phyloP scores from a whole-genome alignment of 2,113 vertebrate genomes.

The Pomatorhinus ruficollis region DNA sequence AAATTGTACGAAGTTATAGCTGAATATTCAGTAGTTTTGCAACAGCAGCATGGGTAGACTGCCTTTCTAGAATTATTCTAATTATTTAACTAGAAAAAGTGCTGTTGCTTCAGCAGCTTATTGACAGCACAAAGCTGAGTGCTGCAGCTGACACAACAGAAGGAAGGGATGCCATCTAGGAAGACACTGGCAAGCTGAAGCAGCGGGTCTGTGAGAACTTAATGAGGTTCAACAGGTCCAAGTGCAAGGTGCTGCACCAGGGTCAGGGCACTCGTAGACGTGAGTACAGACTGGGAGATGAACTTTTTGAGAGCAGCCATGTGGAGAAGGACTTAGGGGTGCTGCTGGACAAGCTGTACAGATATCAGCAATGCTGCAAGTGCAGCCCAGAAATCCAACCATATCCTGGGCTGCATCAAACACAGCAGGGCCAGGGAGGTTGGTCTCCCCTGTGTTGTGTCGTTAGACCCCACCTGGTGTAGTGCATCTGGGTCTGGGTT shows the following conservation, averaged over 20 bases:
- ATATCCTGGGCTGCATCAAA: not conserved
- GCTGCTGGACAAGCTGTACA: not conserved
- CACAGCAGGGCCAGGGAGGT: not conserved
- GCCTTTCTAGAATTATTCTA: not conserved
- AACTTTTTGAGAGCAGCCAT: not conserved
- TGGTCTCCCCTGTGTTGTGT: not conserved
- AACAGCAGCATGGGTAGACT: not conserved
- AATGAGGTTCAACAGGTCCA: not conserved
- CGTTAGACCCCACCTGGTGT: not conserved
- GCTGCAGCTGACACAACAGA: not conserved
- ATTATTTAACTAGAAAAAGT: not conserved
- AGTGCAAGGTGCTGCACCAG: not conserved
- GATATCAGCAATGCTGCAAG: not conserved
- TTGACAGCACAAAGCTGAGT: not conserved
- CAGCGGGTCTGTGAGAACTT: not conserved
- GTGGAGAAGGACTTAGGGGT: not conserved
- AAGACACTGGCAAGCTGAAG: not conserved
- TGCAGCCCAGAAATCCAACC: not conserved
- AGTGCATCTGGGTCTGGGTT: accelerated
- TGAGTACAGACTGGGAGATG: not conserved
- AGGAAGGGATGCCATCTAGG: not conserved
- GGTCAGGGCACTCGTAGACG: not conserved
- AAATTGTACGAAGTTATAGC: not conserved
- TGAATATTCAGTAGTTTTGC: not conserved
- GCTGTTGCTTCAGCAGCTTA: not conserved